Percentiles rank a stretch among this genome's conserved stretches.
Conservation (phyloP, 1,140 invertebrate genomes). For the Bombus waltoni region DNA sequence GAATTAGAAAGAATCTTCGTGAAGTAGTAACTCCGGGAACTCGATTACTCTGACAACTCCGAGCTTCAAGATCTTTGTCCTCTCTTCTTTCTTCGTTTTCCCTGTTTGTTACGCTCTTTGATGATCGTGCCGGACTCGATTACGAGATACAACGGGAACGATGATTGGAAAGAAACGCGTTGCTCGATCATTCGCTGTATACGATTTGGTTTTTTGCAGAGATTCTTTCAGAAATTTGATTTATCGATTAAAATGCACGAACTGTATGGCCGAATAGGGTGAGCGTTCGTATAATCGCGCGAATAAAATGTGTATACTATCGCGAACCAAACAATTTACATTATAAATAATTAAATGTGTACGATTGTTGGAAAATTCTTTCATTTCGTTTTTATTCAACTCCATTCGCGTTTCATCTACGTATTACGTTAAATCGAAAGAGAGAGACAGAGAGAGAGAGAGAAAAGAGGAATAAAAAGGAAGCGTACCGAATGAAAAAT, state of each 20-base stretch:
- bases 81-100: slow-evolving; percentile 7
- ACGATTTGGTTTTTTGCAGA: too few species aligned
- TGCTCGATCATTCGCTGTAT: background rate
- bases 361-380: background rate
- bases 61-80: slow-evolving; percentile 2
- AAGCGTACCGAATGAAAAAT: background rate
- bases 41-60: slow-evolving; percentile 71
- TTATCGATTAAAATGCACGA: too few species aligned
- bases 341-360: background rate
- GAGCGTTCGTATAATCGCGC: too few species aligned
- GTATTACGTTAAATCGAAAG: too few species aligned
- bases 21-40: slow-evolving; percentile 68
- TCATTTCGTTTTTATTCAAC: background rate
- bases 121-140: background rate
- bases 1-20: slow-evolving; percentile 72
- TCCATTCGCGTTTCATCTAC: background rate
- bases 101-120: background rate
- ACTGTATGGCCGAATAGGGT: too few species aligned
- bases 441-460: background rate
- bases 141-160: background rate
- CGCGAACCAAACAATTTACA: background rate
- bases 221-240: too few species aligned
- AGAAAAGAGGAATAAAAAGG: background rate
- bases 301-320: background rate
- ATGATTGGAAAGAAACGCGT: background rate